phyloP scores from a whole-genome alignment of 2,113 vertebrate genomes.

The Ceuthmochares aereus region DNA sequence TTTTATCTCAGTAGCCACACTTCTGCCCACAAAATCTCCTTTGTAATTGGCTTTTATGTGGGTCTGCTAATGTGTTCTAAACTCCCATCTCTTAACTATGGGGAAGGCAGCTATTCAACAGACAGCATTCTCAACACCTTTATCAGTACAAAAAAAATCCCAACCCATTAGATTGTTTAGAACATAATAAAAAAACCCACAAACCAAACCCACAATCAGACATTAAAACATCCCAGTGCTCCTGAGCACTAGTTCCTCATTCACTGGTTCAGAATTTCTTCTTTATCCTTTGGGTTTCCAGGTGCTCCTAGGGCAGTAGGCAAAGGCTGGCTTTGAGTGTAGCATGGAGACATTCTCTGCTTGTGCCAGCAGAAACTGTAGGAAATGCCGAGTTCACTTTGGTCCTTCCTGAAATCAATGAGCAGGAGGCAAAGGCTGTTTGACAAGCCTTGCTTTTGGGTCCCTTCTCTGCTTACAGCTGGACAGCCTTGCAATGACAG shows the following conservation, averaged over 20 bases:
- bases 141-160: not conserved
- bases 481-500: not conserved
- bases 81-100: not conserved
- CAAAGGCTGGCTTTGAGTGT: not conserved
- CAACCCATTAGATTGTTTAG: not conserved
- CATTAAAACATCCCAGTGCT: not conserved
- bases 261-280: not conserved
- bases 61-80: not conserved
- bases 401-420: not conserved
- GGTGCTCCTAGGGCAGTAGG: not conserved
- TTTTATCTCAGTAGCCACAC: not conserved
- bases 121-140: not conserved
- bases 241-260: not conserved
- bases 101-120: not conserved
- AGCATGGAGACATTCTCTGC: not conserved
- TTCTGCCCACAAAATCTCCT: not conserved
- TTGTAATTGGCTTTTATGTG: not conserved
- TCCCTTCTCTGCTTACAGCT: not conserved
- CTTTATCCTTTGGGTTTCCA: not conserved
- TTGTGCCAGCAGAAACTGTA: not conserved
- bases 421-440: not conserved
- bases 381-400: not conserved
- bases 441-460: not conserved
- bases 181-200: not conserved
- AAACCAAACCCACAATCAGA: not conserved